phyloP scores from a whole-genome alignment of 1,140 invertebrate species.

The Odontomachus brunneus region DNA sequence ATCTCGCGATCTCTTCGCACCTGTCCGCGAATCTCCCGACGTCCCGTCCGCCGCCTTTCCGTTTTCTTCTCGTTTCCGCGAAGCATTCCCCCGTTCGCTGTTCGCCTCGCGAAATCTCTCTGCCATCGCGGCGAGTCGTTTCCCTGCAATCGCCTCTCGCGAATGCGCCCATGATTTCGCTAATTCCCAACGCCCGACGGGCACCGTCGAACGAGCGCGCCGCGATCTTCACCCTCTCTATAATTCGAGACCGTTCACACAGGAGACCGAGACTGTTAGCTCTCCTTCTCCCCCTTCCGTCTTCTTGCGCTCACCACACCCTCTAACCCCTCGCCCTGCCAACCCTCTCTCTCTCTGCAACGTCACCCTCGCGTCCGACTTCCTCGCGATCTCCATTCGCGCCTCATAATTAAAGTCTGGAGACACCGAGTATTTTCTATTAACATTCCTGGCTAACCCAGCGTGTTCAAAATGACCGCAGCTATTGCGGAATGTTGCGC shows the following conservation, averaged over 20 bases:
- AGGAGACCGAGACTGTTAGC: no score
- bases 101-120: not conserved
- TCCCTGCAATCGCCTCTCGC: not conserved
- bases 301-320: slow-evolving; percentile 21
- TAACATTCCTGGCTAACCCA: slow-evolving; percentile 83
- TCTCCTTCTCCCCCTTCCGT: not conserved
- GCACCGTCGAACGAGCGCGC: slow-evolving; percentile 1
- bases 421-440: slow-evolving; percentile 83
- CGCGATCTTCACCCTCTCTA: slow-evolving; percentile 42
- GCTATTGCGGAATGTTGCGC: slow-evolving; percentile 75
- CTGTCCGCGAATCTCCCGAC: not conserved
- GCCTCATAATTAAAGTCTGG: slow-evolving; percentile 81
- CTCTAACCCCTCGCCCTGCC: not conserved
- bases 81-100: not conserved
- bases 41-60: not conserved
- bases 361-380: not conserved
- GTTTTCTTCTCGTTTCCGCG: not conserved
- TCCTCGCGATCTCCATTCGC: slow-evolving; percentile 60
- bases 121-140: no score
- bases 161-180: not conserved
- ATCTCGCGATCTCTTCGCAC: not conserved
- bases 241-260: slow-evolving; percentile 38
- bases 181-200: slow-evolving; percentile 14
- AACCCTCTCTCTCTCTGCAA: no score
- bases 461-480: slow-evolving; percentile 80